Evolutionary conservation across 2,888 invertebrate genomes (phyloP), one percentile per base, ranked within the genome.

Genomic region (Cosmorhoe ocellata): DNA sequence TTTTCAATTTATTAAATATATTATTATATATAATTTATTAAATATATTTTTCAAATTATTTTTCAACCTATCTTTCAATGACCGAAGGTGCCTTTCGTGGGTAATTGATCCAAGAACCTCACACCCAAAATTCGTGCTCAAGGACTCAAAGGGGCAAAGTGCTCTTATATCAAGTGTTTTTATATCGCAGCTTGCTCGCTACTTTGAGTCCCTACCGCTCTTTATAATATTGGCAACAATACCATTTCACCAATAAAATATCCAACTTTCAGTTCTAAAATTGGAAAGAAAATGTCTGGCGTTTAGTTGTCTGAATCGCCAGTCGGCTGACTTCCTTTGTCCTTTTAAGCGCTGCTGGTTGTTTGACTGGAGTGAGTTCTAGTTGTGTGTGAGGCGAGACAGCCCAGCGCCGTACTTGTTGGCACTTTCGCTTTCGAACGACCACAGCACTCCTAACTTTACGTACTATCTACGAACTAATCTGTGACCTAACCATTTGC

Each of bases 361-460:
- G 61, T 57, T 59, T 51, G 62, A 64, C 56, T 63, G 62, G 60
- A 62, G 64, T 53, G 59, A 55, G 59, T 55, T 56, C 53, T 49
- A 45, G 51, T 52, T 47, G 56, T 50, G 41, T 47, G 56, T 50
- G 41, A 41, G 51, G 55, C 60, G 57, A 58, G 62, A 59, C 59
- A 56, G 48, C 48, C 51, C 47, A 48, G 54, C 59, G 60, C 66
- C 61, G 63, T 61, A 63, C 74, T 79, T 71, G 76, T 80, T 79
- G 71, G 74, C 83, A 82, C 84, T 86, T 84, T 85, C 85, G 72
- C 83, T 85, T 80, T 84, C 77, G 55, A 70, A 69, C 68, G 67
- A 63, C 66, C 56, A 66, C 57, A 62, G 63, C 57, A 61, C 64
- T 57, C 64, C 54, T 47, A 24, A 49, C 51, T 11, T 32, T 28